Evolutionary conservation across 2,888 invertebrate species (phyloP), one percentile per base, ranked within the genome.

Genomic region (Heliothis peltigera): DNA sequence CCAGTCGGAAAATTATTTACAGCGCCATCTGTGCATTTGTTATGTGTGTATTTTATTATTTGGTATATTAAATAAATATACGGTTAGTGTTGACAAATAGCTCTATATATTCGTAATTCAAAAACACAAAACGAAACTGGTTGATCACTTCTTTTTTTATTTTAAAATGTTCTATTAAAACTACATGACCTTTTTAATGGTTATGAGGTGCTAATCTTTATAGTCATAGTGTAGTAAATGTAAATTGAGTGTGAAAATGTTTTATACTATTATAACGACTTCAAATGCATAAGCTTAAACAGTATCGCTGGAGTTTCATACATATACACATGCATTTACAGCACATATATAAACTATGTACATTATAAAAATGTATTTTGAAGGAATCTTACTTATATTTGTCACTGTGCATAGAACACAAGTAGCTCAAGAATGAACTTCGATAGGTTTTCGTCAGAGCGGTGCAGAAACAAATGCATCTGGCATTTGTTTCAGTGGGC

Each of bases 1-100:
- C 42, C 39, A 39, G 6, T 15, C 42, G 12, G 43, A 19, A 58
- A 53, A 57, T 64, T 52, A 70, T 64, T 69, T 59, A 62, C 49
- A 51, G 48, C 19, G 39, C 18, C 39, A 42, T 68, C 18, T 32
- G 53, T 46, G 44, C n/a, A n/a, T n/a, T n/a, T n/a, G n/a, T n/a
- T n/a, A n/a, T n/a, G n/a, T n/a, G n/a, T n/a, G n/a, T n/a, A n/a
- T n/a, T n/a, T n/a, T n/a, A n/a, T n/a, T n/a, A n/a, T n/a, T n/a
- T n/a, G n/a, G n/a, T n/a, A n/a, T n/a, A n/a, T n/a, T n/a, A n/a
- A n/a, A n/a, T n/a, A n/a, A n/a, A n/a, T n/a, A n/a, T n/a, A n/a
- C n/a, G n/a, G n/a, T n/a, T n/a, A n/a, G n/a, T n/a, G n/a, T n/a
- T n/a, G n/a, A n/a, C 39, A 4, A 39, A 39, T n/a, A 39, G 4